A percentile compares a stretch with the other conserved stretches of the same genome.
phyloP scores from a whole-genome alignment of 1,140 invertebrate genomes.

The Globodera rostochiensis region DNA sequence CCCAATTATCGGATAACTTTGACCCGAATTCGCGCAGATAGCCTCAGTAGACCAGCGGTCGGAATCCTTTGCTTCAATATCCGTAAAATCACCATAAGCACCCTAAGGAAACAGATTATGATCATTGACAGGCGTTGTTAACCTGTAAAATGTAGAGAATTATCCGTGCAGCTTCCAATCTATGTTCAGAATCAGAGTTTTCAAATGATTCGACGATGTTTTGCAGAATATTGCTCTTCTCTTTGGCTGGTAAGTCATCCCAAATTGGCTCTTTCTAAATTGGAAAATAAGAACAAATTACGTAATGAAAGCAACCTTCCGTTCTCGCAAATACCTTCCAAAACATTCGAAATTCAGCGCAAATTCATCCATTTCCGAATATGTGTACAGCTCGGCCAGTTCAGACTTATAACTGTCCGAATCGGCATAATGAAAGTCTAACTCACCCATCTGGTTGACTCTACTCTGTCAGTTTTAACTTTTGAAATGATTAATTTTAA shows the following conservation, averaged over 20 bases:
- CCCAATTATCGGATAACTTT: not conserved
- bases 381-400: constrained; percentile 62
- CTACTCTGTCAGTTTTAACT: constrained; percentile 30
- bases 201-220: constrained; percentile 54
- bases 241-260: constrained; percentile 23
- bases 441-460: constrained; percentile 51
- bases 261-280: constrained; percentile 31
- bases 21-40: not conserved
- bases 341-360: constrained; percentile 48
- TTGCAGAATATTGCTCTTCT: constrained; percentile 37
- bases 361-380: constrained; percentile 63
- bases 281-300: not conserved
- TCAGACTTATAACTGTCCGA: constrained; percentile 49
- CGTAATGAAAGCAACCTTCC: constrained; percentile 31
- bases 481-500: constrained; percentile 10
- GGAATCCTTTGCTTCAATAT: constrained; percentile 40
- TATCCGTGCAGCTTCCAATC: constrained; percentile 53
- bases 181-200: constrained; percentile 42
- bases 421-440: constrained; percentile 60
- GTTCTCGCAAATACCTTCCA: constrained; percentile 49
- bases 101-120: constrained; percentile 45
- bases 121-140: not conserved
- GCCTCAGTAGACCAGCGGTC: constrained; percentile 29
- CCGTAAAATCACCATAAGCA: constrained; percentile 55
- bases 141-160: constrained; percentile 63